Evolutionary conservation across 2,888 invertebrate species (phyloP), one percentile per base, ranked within the genome.

Genomic region (Metopia argyrocephala): DNA sequence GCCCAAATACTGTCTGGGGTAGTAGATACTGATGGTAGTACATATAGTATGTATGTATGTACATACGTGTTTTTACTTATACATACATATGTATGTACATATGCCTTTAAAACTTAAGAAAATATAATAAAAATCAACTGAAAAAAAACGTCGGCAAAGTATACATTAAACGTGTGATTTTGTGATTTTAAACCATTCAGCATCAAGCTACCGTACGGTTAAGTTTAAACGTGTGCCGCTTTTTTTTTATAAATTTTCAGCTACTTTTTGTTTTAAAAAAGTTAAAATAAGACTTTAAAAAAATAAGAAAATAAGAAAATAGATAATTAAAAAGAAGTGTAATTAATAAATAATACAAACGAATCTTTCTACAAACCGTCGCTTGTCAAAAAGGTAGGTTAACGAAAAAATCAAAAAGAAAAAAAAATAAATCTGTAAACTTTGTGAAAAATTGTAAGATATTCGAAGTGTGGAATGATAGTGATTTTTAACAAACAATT

Each of bases 81-180:
- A 52, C 21, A 21, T 52, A 21, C 6, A 20, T 50, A 27, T n/a
- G 45, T 45, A 54, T 25, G 9, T 54, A 23, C 7, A 25, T 75
- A 66, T 38, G 61, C 28, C 28, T 57, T 73, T 59, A 38, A 12
- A 52, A 50, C 15, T 65, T 70, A 54, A 46, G 50, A 54, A 66
- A 23, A 66, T 65, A 54, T 64, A 69, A 15, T 27, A 69, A 62
- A n/a, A 65, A 15, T 38, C 56, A 62, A 69, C 50, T 9, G 57
- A n/a, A n/a, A n/a, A 76, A 76, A 31, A 64, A 45, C 56, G 12
- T 62, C 66, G 56, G 20, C 25, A 68, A 71, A 62, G n/a, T 50
- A 50, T 80, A 79, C 76, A 80, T 80, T 79, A 80, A 73, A 76
- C 80, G 62, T 73, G 75, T 61, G 61, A 73, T 73, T 57, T 66